Conservation (phyloP, 2,113 vertebrate genomes). For the Semnornis frantzii region DNA sequence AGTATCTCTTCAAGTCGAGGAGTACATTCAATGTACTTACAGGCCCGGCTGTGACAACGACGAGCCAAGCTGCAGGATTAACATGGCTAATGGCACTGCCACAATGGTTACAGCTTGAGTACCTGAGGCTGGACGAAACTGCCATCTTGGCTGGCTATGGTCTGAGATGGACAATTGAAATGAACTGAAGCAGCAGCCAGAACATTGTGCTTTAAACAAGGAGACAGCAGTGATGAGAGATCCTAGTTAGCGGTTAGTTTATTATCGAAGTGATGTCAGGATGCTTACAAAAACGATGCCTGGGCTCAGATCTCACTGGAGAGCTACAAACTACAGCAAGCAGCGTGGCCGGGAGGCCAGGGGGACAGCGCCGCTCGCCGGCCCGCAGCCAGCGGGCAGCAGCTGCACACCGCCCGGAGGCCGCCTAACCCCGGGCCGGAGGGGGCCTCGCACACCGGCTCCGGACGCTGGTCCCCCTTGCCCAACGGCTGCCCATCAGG, state of each 20-base stretch:
- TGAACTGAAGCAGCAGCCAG: background rate
- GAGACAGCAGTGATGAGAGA: background rate
- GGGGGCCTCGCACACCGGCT: background rate
- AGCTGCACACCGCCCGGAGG: background rate
- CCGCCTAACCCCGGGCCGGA: background rate
- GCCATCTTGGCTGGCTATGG: background rate
- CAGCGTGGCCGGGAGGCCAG: background rate
- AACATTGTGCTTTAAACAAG: background rate
- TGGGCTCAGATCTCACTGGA: background rate
- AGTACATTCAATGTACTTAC: fast-evolving
- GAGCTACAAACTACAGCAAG: background rate
- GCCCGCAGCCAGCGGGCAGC: background rate
- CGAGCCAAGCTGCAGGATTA: background rate
- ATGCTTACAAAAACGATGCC: fast-evolving
- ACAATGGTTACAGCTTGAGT: fast-evolving
- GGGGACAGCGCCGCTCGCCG: background rate
- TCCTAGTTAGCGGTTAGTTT: background rate
- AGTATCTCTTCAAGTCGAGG: background rate
- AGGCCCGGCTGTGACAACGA: background rate
- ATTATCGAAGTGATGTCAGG: background rate
- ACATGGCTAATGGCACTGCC: fast-evolving
- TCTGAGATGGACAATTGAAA: background rate
- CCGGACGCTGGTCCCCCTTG: background rate
- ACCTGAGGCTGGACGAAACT: background rate
- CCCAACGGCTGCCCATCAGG: background rate